phyloP scores from a whole-genome alignment of 2,888 invertebrate species.

The Drosophila seclusa region DNA sequence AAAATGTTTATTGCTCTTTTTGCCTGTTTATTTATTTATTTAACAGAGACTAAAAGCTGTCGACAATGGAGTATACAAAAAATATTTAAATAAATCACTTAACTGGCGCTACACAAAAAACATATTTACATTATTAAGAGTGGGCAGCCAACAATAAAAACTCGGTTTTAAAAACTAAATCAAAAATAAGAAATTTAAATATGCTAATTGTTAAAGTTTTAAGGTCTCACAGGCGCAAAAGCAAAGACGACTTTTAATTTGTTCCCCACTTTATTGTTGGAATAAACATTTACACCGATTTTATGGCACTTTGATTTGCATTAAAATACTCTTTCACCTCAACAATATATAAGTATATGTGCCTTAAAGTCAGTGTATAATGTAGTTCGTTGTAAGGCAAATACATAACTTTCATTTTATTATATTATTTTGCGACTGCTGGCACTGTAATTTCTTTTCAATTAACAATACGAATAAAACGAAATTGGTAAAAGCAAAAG shows the following conservation, averaged over 20 bases:
- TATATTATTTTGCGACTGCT: slow-evolving; percentile 44
- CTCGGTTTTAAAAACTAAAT: background rate
- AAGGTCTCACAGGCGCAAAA: background rate
- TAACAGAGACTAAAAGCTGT: background rate
- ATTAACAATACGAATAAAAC: slow-evolving; percentile 64
- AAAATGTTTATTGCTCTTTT: background rate
- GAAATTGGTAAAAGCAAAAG: slow-evolving; percentile 71
- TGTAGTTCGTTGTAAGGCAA: background rate
- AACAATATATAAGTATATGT: background rate
- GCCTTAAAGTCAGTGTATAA: slow-evolving; percentile 3
- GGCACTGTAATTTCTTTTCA: slow-evolving; percentile 73
- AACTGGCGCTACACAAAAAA: background rate
- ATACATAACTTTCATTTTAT: slow-evolving; percentile 47
- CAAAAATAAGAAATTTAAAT: too few species aligned
- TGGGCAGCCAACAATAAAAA: background rate
- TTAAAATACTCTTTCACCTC: background rate
- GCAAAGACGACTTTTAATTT: background rate
- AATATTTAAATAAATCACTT: background rate
- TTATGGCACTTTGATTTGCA: background rate
- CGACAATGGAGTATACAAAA: background rate
- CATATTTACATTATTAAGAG: background rate
- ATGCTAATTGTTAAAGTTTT: background rate
- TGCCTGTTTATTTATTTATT: background rate
- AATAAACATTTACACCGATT: background rate
- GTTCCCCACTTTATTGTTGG: background rate